A percentile compares a stretch with the other conserved stretches of the same genome.
Evolutionary conservation across 1,140 invertebrate species (phyloP).

Genomic region (Polypedilum vanderplanki): DNA sequence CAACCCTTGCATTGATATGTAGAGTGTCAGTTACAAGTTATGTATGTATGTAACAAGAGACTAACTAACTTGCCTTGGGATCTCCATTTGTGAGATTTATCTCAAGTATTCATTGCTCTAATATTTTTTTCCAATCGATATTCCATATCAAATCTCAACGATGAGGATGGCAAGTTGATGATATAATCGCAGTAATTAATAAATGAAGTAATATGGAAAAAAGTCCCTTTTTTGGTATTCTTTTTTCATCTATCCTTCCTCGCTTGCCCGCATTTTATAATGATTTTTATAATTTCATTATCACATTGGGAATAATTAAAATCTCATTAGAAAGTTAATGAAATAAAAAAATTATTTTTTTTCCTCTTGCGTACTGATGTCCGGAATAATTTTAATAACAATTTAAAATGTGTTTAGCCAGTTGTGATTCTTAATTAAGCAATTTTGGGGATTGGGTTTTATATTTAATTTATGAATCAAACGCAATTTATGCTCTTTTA

Average conservation of each 20-base stretch:
- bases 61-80: background rate
- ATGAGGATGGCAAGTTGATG: background rate
- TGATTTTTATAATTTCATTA: background rate
- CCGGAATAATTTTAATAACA: background rate
- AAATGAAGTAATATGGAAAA: background rate
- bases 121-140: background rate
- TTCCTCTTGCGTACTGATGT: background rate
- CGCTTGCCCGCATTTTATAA: too few species aligned
- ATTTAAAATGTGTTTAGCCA: background rate
- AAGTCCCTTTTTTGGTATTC: background rate
- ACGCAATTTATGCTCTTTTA: too few species aligned
- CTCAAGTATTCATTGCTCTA: slow-evolving; percentile 1
- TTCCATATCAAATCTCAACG: background rate
- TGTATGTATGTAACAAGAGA: background rate
- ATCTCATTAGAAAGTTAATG: slow-evolving; percentile 26
- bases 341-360: slow-evolving; percentile 11
- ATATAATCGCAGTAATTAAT: background rate
- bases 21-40: too few species aligned
- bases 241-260: background rate
- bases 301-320: slow-evolving; percentile 26
- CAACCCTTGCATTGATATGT: too few species aligned
- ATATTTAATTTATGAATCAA: too few species aligned
- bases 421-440: too few species aligned
- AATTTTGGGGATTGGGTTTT: too few species aligned
- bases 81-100: slow-evolving; percentile 16